These are phyloP conservation scores for Peromyscus maniculatus DNA, from an alignment of 2,113 vertebrate genomes.

Conservation along the genomic window DNA sequence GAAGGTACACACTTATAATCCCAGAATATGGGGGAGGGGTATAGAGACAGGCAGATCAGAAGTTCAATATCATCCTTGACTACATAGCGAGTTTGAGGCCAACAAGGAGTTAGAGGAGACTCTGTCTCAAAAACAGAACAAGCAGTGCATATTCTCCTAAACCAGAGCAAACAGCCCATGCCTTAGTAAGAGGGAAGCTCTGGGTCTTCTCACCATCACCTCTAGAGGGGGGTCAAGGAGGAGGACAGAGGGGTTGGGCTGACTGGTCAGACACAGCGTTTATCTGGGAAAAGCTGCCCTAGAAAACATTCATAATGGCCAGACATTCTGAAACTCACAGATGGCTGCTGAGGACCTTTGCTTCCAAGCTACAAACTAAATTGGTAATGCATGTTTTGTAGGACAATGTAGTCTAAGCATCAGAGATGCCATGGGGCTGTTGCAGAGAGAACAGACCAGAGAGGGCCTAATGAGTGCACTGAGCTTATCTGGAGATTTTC, in stretches of 20 bases:
- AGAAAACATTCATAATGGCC: not conserved
- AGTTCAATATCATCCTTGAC: not conserved
- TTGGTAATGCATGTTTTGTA: not conserved
- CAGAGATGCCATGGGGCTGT: not conserved
- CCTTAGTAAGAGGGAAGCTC: not conserved
- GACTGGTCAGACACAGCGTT: no score
- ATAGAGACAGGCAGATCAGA: no score
- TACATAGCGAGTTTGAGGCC: not conserved
- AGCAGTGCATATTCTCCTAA: not conserved
- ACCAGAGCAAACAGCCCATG: accelerated
- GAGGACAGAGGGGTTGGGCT: not conserved
- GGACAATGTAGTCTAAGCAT: not conserved
- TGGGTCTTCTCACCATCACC: accelerated
- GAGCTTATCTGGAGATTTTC: not conserved
- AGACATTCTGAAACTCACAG: not conserved
- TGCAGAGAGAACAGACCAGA: not conserved
- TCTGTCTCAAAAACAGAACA: not conserved
- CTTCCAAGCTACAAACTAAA: constrained; percentile 32
- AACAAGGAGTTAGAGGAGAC: not conserved
- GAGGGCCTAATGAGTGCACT: not conserved
- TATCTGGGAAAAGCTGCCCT: constrained; percentile 14
- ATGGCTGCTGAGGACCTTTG: constrained; percentile 6
- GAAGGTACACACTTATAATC: not conserved
- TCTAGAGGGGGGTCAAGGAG: not conserved
- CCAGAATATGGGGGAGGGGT: not conserved